Base-by-base conservation (phyloP, 2,113 vertebrate genomes). In the Tringa solitaria region DNA sequence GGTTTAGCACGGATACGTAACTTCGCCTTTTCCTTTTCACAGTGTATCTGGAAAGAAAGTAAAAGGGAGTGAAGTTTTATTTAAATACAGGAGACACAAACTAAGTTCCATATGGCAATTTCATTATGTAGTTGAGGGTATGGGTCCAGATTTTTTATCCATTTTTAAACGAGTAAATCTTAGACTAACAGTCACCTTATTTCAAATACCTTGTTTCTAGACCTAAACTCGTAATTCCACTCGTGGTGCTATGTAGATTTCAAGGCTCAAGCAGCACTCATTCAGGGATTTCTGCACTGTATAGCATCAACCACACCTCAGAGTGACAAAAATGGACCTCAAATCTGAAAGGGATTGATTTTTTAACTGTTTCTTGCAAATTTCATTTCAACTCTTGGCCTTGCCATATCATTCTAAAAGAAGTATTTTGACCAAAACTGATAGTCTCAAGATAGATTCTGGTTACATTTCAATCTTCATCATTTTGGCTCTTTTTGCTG, bases 1-100 rank as follows among this genome's bases (percentile, higher is more conserved):
- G 98, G 98, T 33, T 96, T 98, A 88, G 98, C 98, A 73, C 69
- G 95, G 81, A 98, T 87, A n/a, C 97, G 95, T 39, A 97, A 48
- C 72, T 96, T 90, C 21, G 90, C 96, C 82, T 98, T 98, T 78
- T 96, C 96, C 11, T 65, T 67, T 45, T 89, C 76, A 92, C 98
- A 98, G 33, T 97, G 74, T 69, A 20, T 51, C 98, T 98, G 88
- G 20, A 89, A 95, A 91, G 79, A 94, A 93, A 85, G 89, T 13
- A 85, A 76, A 84, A 84, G 16, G 8, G 37, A 72, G 26, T 9
- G 8, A 80, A 43, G 28, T 39, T 64, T 75, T 69, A 80, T 72
- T 84, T 70, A 77, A 80, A 73, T 28, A 30, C 81, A 75, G 14
- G 14, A 54, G 14, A 88, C 9, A 48, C 26, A 48, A 83, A 56